phyloP scores from a whole-genome alignment of 37 sponge, comb jelly and placozoan species.

The Petrosia ficiformis region DNA sequence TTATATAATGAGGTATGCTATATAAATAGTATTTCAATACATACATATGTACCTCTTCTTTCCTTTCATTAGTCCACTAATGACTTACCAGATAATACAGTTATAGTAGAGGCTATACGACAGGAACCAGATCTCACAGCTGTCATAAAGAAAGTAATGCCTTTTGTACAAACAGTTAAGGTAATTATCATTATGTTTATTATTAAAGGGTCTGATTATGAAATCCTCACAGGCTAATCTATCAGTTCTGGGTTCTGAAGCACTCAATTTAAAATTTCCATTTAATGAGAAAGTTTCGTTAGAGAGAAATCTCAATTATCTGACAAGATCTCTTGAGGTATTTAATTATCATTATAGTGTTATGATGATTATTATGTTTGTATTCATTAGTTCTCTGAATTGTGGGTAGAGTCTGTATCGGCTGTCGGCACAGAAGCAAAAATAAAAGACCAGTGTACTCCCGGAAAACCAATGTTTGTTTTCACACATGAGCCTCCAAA shows the following conservation, averaged over 20 bases:
- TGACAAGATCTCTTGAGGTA: conserved; percentile 84
- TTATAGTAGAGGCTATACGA: conserved; percentile 50
- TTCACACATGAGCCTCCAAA: conserved; percentile 49
- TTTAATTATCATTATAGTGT: too few species aligned
- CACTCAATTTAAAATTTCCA: conserved; percentile 57
- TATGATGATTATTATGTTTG: too few species aligned
- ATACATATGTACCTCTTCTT: too few species aligned
- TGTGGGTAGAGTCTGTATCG: conserved; percentile 75
- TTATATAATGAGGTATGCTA: conserved; percentile 34
- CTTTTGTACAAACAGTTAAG: conserved; percentile 91
- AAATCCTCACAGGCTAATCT: conserved; percentile 24
- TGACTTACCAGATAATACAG: conserved; percentile 69
- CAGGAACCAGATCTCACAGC: conserved; percentile 50
- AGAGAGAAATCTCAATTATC: conserved; percentile 64
- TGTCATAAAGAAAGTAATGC: conserved; percentile 96
- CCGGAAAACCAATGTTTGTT: conserved; percentile 77
- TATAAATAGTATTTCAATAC: not conserved
- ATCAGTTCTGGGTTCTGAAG: conserved; percentile 38
- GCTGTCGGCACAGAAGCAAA: conserved; percentile 48
- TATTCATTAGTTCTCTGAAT: conserved; percentile 55
- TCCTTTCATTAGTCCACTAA: not conserved
- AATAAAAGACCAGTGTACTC: conserved; percentile 63
- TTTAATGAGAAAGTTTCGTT: conserved; percentile 80
- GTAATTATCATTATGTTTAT: too few species aligned
- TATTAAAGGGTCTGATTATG: too few species aligned